Evolutionary conservation across 2,797 vertebrate genomes (phyloP), one percentile per base, ranked within the genome.

Genomic region (Caiman crocodilus): DNA sequence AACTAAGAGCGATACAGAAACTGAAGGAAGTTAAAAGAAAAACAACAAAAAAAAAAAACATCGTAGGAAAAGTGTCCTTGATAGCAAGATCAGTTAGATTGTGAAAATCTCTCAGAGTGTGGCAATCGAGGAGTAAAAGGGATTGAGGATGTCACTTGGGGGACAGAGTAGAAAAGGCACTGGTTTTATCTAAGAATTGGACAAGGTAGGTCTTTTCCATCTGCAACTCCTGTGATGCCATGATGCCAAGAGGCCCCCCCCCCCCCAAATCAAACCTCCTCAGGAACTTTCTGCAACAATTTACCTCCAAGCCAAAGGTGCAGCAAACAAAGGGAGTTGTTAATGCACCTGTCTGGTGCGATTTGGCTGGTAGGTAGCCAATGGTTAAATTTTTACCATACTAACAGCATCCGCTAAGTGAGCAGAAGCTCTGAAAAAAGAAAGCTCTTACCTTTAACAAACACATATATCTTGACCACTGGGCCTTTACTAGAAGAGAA

Each of bases 401-500:
- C n/a, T n/a, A n/a, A n/a, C n/a, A n/a, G n/a, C n/a, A n/a, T n/a
- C n/a, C n/a, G n/a, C n/a, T n/a, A n/a, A 7, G 4, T 21, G 50
- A 35, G 35, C 30, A 81, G 63, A 25, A 64, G 64, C 20, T 3
- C 12, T 35, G 1, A 21, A 1, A 2, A 26, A 63, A 1, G 0
- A 2, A 9, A 80, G 17, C 17, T 13, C 98, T 98, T 96, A 99
- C 99, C 99, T 98, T 96, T 97, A 59, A 99, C 98, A 69, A 97
- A 99, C 82, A 99, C 94, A 1, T 99, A 99, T 25, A 98, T 95
- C 6, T 83, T 96, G 93, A 90, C 56, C 82, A 81, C 30, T 21
- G 95, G 78, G 12, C 85, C 92, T 76, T 87, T 91, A 0, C 89
- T 88, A 5, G 64, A 18, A 2, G 84, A 88, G 65, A 5, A 5